Percentiles rank a stretch among this genome's conserved stretches.
Evolutionary conservation across 1,140 invertebrate species (phyloP).

Genomic region (Triops cancriformis): DNA sequence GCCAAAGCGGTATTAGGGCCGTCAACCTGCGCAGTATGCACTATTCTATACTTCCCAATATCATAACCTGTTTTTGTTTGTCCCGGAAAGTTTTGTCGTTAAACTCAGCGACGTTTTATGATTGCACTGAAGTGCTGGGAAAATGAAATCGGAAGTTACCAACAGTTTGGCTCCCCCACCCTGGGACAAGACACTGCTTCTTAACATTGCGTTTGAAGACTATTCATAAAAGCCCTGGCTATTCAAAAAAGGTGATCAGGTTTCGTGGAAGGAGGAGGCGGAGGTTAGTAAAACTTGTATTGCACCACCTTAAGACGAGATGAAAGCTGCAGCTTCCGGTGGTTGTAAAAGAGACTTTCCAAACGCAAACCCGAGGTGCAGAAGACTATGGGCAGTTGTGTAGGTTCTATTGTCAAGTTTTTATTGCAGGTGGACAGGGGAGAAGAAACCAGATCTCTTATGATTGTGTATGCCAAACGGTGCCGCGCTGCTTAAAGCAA

Average conservation of each 20-base stretch:
- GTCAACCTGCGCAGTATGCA: too few species aligned
- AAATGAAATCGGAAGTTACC: too few species aligned
- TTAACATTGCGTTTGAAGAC: not conserved
- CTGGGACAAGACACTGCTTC: not conserved
- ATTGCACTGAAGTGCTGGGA: too few species aligned
- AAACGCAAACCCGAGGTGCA: not conserved
- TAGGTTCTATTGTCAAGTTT: not conserved
- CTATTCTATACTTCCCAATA: too few species aligned
- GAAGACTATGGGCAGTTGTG: not conserved
- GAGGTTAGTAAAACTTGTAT: conserved; percentile 1
- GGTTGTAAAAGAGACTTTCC: not conserved
- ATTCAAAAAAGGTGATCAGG: not conserved
- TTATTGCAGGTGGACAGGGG: not conserved
- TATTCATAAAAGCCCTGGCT: not conserved
- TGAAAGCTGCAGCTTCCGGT: not conserved
- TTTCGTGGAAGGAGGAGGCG: not conserved
- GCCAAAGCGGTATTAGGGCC: too few species aligned
- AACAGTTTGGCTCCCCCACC: too few species aligned
- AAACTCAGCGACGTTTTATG: too few species aligned
- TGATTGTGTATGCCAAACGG: not conserved
- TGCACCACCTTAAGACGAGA: not conserved
- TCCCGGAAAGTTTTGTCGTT: too few species aligned
- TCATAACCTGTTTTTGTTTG: too few species aligned
- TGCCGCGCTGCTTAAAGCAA: not conserved
- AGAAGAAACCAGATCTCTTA: not conserved